phyloP scores from a whole-genome alignment of 2,113 vertebrate genomes.

The Alligator mississippiensis region DNA sequence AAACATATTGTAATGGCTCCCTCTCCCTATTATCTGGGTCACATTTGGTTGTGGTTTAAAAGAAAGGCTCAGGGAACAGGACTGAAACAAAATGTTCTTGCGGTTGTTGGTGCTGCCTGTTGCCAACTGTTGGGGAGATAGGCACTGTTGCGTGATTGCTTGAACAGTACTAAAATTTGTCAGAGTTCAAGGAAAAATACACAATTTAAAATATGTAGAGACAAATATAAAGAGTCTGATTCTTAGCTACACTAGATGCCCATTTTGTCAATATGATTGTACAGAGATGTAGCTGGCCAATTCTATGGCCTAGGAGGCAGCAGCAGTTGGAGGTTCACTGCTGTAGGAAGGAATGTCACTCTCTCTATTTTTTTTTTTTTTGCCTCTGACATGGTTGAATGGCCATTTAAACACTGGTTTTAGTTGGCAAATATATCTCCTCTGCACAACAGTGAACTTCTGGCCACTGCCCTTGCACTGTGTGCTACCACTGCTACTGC shows the following conservation, averaged over 20 bases:
- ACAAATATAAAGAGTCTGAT: not conserved
- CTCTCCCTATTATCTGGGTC: not conserved
- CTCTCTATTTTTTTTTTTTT: too few relatives aligned
- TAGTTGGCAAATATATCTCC: too few relatives aligned
- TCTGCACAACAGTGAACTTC: too few relatives aligned
- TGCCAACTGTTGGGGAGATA: not conserved
- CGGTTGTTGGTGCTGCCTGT: not conserved
- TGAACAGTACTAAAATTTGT: not conserved
- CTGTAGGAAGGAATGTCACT: too few relatives aligned
- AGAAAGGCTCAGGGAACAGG: not conserved
- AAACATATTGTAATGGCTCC: slow-evolving; percentile 11
- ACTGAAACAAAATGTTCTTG: slow-evolving; percentile 36
- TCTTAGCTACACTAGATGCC: not conserved
- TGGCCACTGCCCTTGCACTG: too few relatives aligned
- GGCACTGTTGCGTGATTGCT: not conserved
- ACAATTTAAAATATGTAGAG: not conserved
- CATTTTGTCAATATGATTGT: too few relatives aligned
- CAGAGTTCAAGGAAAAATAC: not conserved
- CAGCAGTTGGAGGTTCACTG: not conserved
- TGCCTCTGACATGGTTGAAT: too few relatives aligned
- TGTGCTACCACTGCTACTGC: too few relatives aligned
- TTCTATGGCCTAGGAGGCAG: too few relatives aligned
- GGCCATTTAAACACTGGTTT: too few relatives aligned
- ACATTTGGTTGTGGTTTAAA: not conserved
- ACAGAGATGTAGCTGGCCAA: too few relatives aligned